Evolutionary conservation across 1,140 invertebrate genomes (phyloP).

Genomic region (Aphidius gifuensis): DNA sequence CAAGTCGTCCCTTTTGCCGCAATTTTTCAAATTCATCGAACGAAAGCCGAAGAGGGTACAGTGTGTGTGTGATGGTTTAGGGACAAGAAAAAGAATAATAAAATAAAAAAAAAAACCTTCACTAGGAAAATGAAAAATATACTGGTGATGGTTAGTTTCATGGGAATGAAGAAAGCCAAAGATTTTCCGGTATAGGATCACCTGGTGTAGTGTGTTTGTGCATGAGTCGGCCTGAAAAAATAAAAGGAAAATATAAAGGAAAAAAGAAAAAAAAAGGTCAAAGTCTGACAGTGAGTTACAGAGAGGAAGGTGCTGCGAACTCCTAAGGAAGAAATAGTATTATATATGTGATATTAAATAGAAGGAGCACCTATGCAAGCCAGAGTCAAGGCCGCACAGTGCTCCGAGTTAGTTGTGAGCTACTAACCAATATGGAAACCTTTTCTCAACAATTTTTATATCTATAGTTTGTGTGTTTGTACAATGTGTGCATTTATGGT

Average conservation of each 20-base stretch:
- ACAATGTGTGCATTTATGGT: too few relatives aligned
- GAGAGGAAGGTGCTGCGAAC: constrained; percentile 11
- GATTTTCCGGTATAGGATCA: too few relatives aligned
- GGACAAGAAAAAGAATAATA: too few relatives aligned
- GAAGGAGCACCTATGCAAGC: constrained; percentile 34
- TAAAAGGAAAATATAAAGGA: constrained; percentile 19
- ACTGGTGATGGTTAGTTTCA: too few relatives aligned
- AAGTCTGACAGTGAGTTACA: constrained; percentile 24
- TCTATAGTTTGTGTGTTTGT: constrained; percentile 34
- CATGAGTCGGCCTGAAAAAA: constrained; percentile 7
- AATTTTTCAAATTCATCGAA: too few relatives aligned
- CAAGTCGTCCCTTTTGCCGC: too few relatives aligned
- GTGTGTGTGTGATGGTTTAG: too few relatives aligned
- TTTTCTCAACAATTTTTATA: constrained; percentile 21
- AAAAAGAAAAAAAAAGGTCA: constrained; percentile 26
- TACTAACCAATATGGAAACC: constrained; percentile 51
- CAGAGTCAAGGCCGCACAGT: constrained; percentile 70
- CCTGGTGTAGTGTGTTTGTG: background rate
- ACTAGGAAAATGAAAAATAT: too few relatives aligned
- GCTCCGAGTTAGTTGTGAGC: constrained; percentile 54
- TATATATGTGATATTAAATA: background rate
- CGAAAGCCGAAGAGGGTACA: too few relatives aligned
- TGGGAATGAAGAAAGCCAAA: too few relatives aligned
- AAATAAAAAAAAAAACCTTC: too few relatives aligned
- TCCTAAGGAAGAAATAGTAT: too few relatives aligned